phyloP scores from a whole-genome alignment of 1,140 invertebrate genomes.

The Orius insidiosus region DNA sequence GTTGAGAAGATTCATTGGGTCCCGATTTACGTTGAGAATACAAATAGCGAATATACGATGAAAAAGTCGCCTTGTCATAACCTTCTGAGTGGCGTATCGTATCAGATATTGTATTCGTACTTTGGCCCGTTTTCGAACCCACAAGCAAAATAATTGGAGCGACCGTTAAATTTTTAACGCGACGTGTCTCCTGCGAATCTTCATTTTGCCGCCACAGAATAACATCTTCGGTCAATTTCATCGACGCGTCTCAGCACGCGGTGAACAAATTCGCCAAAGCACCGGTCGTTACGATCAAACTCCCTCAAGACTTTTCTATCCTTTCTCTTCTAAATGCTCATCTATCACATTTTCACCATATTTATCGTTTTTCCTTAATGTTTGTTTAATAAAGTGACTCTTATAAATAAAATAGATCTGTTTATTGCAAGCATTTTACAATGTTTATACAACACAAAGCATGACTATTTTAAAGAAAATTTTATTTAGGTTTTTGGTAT shows the following conservation, averaged over 20 bases:
- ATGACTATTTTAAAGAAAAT: too few relatives aligned
- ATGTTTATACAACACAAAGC: too few relatives aligned
- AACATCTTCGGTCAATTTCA: constrained; percentile 35
- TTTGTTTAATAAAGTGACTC: too few relatives aligned
- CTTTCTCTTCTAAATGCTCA: constrained; percentile 30
- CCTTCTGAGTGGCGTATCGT: constrained; percentile 28
- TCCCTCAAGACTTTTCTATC: constrained; percentile 55
- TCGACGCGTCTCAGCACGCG: constrained; percentile 35
- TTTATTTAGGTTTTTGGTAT: too few relatives aligned
- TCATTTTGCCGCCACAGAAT: constrained; percentile 20
- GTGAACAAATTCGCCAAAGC: constrained; percentile 34
- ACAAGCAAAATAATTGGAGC: constrained; percentile 34
- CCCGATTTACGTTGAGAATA: constrained; percentile 10
- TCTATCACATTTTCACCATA: too few relatives aligned
- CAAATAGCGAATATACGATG: background rate
- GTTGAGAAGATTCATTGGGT: constrained; percentile 13
- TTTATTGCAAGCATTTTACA: too few relatives aligned
- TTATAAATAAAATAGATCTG: too few relatives aligned
- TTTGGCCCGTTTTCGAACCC: constrained; percentile 29
- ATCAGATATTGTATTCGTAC: constrained; percentile 30
- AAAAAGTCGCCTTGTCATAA: background rate
- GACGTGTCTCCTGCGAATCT: constrained; percentile 19
- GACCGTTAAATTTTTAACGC: constrained; percentile 23
- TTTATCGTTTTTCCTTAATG: too few relatives aligned
- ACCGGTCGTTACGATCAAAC: constrained; percentile 38